Percentiles rank a stretch among this genome's conserved stretches.
These are phyloP conservation scores for Campoplex nolae DNA, from an alignment of 2,888 invertebrate species.

Conservation along the genomic window DNA sequence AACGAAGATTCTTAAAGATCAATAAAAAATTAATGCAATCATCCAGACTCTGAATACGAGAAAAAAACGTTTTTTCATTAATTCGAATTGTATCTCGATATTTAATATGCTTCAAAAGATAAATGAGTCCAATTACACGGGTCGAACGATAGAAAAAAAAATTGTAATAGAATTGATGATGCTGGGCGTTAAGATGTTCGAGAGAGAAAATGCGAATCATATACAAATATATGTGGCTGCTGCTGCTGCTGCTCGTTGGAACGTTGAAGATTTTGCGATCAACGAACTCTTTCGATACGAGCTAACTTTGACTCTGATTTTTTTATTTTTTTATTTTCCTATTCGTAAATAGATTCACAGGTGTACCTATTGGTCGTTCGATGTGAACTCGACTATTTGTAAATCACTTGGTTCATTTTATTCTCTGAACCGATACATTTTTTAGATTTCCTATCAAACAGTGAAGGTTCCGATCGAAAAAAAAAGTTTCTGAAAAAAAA, in stretches of 20 bases:
- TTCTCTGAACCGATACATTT: neutral
- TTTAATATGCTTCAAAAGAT: neutral
- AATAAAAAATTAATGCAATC: neutral
- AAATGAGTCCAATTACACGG: neutral
- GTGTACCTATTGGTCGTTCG: neutral
- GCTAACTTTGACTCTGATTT: neutral
- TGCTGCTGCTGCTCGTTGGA: neutral
- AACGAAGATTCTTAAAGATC: neutral
- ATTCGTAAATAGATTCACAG: neutral
- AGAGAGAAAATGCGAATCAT: neutral
- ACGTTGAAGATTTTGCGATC: slow-evolving; percentile 18
- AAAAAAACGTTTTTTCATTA: neutral
- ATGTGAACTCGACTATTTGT: neutral
- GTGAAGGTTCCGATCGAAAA: neutral
- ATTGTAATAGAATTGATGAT: slow-evolving; percentile 28
- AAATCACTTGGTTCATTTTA: neutral
- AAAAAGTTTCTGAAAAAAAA: neutral
- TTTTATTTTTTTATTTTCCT: neutral
- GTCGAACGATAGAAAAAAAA: neutral
- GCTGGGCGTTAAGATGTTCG: slow-evolving; percentile 6
- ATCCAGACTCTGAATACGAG: neutral
- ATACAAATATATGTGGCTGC: neutral
- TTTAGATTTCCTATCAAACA: neutral
- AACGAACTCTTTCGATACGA: slow-evolving; percentile 28
- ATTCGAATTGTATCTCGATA: neutral